Evolutionary conservation across 1,140 invertebrate species (phyloP).

Genomic region (Rhyacophila brunnea): DNA sequence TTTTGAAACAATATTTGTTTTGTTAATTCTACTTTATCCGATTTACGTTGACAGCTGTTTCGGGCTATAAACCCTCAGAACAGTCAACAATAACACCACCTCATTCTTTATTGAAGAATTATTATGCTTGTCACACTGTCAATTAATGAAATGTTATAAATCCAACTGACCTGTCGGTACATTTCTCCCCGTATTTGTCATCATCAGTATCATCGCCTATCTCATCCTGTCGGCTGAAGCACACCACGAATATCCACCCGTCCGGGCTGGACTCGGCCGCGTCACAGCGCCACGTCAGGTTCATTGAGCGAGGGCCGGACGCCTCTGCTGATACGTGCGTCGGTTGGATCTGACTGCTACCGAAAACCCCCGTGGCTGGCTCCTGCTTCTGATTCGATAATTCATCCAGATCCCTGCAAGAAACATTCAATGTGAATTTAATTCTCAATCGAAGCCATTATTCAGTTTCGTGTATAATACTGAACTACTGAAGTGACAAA

Average conservation of each 20-base stretch:
- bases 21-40: no score
- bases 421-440: no score
- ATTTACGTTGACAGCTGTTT: no score
- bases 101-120: no score
- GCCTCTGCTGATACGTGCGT: slow-evolving; percentile 7
- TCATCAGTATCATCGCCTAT: background rate
- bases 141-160: no score
- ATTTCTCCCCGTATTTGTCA: slow-evolving; percentile 16
- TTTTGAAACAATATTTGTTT: no score
- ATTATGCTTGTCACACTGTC: no score
- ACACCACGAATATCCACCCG: slow-evolving; percentile 23
- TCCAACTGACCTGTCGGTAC: slow-evolving; percentile 21
- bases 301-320: slow-evolving; percentile 17
- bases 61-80: no score
- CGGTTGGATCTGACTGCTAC: background rate
- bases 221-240: slow-evolving; percentile 7
- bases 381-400: background rate
- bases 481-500: no score
- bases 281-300: slow-evolving; percentile 28
- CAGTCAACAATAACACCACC: no score
- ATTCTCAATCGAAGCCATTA: no score
- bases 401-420: background rate
- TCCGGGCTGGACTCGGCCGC: slow-evolving; percentile 11
- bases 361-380: background rate
- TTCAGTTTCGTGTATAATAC: no score